Base-by-base conservation (phyloP, 2,797 vertebrate genomes). In the Tamandua tetradactyla region DNA sequence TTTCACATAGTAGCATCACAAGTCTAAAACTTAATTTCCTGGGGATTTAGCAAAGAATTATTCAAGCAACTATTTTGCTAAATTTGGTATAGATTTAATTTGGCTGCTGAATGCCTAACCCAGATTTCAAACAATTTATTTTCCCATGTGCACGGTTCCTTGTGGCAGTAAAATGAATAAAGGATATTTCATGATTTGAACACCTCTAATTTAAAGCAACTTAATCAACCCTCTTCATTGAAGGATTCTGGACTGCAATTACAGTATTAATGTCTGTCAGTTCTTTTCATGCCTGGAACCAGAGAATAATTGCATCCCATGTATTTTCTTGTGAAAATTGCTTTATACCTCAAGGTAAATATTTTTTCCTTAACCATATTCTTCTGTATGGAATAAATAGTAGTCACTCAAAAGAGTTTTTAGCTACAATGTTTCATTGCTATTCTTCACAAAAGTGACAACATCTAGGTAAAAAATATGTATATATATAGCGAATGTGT, bases 251-350 rank as follows among this genome's bases (percentile, higher is more conserved):
- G 57, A 25, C 85, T 97, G 79, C 95, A 97, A 97, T 98, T 98
- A 97, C 35, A 97, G 61, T 69, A 97, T 93, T 97, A 97, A 79
- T 95, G 87, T 91, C 93, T 90, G 59, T 82, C 13, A 3, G 42
- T 95, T 95, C 81, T 97, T 98, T 98, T 97, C 96, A 98, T 78
- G 75, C 42, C 74, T 96, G 85, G 93, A 95, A 98, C 87, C 92
- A 96, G 37, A 96, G 93, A 97, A 75, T 98, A 98, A 98, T 98
- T 98, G 94, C 94, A 97, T 97, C 92, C 94, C 94, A 97, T 97
- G 80, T 97, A 97, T 96, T 97, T 98, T 97, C 95, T 96, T 97
- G 89, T 97, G 74, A 87, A 87, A 91, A 95, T 35, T 75, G 81
- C 82, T 92, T 86, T 40, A 52, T 96, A 75, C 83, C 95, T 97